Percentiles rank a stretch among this genome's conserved stretches.
phyloP scores from a whole-genome alignment of 2,797 vertebrate species.

The Eleutherodactylus coqui region DNA sequence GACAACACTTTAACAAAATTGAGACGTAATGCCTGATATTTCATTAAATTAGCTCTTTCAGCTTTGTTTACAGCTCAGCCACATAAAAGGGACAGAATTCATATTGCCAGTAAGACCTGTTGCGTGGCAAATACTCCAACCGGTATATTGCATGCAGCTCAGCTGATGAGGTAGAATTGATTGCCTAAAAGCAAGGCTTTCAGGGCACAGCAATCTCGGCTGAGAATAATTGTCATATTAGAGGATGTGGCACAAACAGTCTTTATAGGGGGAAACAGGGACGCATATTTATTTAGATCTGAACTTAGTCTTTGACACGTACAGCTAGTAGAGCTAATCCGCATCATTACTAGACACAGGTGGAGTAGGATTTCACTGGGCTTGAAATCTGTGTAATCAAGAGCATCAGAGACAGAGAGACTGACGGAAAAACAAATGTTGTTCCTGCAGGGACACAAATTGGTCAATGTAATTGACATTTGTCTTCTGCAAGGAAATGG shows the following conservation, averaged over 20 bases:
- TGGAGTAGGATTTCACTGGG: conserved; percentile 30
- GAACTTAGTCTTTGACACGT: conserved; percentile 52
- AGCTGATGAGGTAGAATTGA: conserved; percentile 37
- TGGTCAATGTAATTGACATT: conserved; percentile 39
- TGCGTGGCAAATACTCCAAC: neutral
- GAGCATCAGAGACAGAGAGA: conserved; percentile 4
- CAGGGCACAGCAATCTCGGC: conserved; percentile 27
- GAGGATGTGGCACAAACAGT: conserved; percentile 45
- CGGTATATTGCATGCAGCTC: neutral
- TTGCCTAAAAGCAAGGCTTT: conserved; percentile 8
- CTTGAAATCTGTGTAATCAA: conserved; percentile 52
- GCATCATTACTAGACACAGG: conserved; percentile 51
- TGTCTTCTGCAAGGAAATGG: conserved; percentile 14
- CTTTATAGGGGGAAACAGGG: conserved; percentile 25
- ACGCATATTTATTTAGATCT: conserved; percentile 50
- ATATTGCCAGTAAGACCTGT: conserved; percentile 1
- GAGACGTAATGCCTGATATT: neutral
- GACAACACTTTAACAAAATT: neutral
- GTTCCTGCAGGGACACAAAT: conserved; percentile 11
- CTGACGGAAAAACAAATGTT: conserved; percentile 23
- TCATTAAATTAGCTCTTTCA: neutral
- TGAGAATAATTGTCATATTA: conserved; percentile 53
- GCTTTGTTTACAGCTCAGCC: neutral
- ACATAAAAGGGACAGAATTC: neutral
- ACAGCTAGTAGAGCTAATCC: conserved; percentile 46